Evolutionary conservation across 2,888 invertebrate species (phyloP), one percentile per base, ranked within the genome.

Genomic region (Neoascia interrupta): DNA sequence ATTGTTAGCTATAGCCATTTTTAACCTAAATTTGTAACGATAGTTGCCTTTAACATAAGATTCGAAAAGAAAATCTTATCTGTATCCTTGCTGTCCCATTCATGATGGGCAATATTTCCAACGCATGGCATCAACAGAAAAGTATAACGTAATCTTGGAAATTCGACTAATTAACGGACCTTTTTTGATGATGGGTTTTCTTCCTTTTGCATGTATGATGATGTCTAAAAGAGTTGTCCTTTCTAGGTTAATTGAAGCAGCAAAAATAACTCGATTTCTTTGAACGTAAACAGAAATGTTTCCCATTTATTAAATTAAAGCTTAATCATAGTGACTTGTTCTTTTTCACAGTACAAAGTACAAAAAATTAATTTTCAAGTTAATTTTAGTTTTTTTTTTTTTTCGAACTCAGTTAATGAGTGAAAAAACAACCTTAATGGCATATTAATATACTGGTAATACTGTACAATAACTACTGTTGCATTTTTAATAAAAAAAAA

Each of bases 401-500:
- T 5, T 64, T 63, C 28, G 8, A 31, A 31, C 26, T 31, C 31
- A n/a, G 19, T 19, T 19, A 37, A 76, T 76, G 72, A 76, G 72
- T 76, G 72, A 51, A 51, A 54, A 72, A 70, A 63, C 58, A 64
- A 60, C 28, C 49, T 54, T 61, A 61, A 37, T 51, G 43, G 43
- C 43, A 19, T 63, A 34, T 13, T 43, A 45, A 43, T 63, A 63
- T 37, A 64, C 19, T 56, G 43, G 60, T 79, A 79, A 79, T 79
- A 79, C 79, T 79, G 79, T 79, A 79, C 79, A 79, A 73, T 18
- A 70, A 56, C 41, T 21, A 15, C 11, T 53, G 45, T 68, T 66
- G 47, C 66, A 74, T 51, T 41, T 39, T 31, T 10, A 45, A 53
- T 49, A 70, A 74, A 39, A 68, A 53, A 31, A 53, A 15, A 36